These are phyloP conservation scores for Brienomyrus brachyistius DNA, from an alignment of 2,113 vertebrate species.

Conservation along the genomic window DNA sequence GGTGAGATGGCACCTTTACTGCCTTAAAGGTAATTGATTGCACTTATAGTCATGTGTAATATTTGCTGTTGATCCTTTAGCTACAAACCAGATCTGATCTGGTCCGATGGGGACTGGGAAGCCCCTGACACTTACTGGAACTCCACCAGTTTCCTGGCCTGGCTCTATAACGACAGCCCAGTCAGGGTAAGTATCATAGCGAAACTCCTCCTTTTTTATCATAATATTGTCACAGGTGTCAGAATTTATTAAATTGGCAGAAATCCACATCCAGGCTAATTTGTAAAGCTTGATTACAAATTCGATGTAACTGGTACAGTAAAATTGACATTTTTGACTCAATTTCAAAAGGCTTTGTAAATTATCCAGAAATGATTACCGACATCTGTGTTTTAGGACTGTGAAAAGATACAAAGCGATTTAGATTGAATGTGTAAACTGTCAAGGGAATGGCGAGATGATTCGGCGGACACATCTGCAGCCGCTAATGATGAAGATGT, in stretches of 20 bases:
- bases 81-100: conserved; percentile 87
- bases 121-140: conserved; percentile 91
- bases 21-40: not conserved
- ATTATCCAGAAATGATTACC: not conserved
- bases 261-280: not conserved
- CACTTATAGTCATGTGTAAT: not conserved
- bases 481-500: not conserved
- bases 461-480: not conserved
- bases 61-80: conserved; percentile 44
- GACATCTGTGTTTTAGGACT: not conserved
- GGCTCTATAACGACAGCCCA: conserved; percentile 94
- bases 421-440: not conserved
- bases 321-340: not conserved
- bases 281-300: not conserved
- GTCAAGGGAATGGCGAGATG: not conserved
- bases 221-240: not conserved
- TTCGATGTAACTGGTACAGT: not conserved
- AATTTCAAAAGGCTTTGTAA: not conserved
- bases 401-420: not conserved
- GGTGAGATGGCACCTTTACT: conserved; percentile 50
- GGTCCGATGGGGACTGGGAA: conserved; percentile 97
- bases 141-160: conserved; percentile 83
- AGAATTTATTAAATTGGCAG: not conserved
- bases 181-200: conserved; percentile 66
- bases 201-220: not conserved